Evolutionary conservation across 2,113 vertebrate species (phyloP), one percentile per base, ranked within the genome.

Genomic region (Procapra przewalskii): DNA sequence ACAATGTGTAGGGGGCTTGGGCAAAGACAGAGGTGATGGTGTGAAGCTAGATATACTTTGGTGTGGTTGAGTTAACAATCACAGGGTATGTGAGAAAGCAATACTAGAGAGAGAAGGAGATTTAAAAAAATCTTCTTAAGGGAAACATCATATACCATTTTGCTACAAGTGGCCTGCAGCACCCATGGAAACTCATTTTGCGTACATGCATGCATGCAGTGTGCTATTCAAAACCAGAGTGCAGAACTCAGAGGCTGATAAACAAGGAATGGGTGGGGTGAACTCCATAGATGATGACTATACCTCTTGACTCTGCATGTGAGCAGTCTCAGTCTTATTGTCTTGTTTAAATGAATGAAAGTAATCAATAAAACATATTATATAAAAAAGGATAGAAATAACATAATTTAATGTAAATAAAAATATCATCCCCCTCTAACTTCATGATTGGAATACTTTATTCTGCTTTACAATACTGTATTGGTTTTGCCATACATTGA

Each of bases 341-440:
- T 54, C 50, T 80, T 94, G 15, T 82, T 86, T 91, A 48, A 27
- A 82, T 75, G 48, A 84, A 60, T 33, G 4, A 60, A 67, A 83
- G 29, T 67, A 91, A 64, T 54, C 62, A 88, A 40, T 86, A 13
- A 79, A 88, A 52, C 16, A 43, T 3, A 29, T 75, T 6, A 71
- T 8, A 81, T 95, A 67, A 40, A 81, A 54, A 60, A 25, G 0
- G 52, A 50, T 67, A 29, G 12, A 60, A 96, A 81, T 36, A 36
- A 82, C 50, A 50, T 14, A n/a, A n/a, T 54, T 64, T 67, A 50
- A 43, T 60, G 3, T 40, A 86, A 87, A 94, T 50, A 5, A 91
- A 89, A 80, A 48, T n/a, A 84, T 36, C 11, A 36, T 83, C 15
- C 7, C 23, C 57, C 11, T 91, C 45, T 9, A 43, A 17, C 13